Percentiles rank a stretch among this genome's conserved stretches.
Evolutionary conservation across 2,113 vertebrate species (phyloP).

Genomic region (Chamaea fasciata): DNA sequence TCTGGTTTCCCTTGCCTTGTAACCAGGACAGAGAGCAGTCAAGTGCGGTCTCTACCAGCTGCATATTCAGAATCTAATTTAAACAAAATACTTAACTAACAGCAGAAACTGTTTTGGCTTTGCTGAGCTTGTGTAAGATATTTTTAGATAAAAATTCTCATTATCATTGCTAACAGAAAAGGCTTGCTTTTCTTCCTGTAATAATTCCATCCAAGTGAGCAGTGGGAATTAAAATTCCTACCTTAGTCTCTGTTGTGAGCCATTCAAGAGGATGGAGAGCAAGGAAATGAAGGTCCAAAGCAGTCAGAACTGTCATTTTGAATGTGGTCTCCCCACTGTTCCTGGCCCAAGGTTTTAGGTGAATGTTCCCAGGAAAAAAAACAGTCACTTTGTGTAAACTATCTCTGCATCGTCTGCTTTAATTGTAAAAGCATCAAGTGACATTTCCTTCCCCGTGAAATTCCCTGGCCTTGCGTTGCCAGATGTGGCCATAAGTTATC

Average conservation of each 20-base stretch:
- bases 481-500: background rate
- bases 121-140: background rate
- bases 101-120: background rate
- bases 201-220: background rate
- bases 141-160: background rate
- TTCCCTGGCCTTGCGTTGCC: background rate
- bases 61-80: background rate
- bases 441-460: background rate
- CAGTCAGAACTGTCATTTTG: background rate
- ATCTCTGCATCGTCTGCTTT: background rate
- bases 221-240: background rate
- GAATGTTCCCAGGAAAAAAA: background rate
- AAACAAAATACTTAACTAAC: background rate
- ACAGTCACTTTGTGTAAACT: background rate
- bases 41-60: background rate
- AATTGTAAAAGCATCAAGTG: background rate
- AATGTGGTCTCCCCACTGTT: background rate
- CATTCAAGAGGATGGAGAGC: background rate
- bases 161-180: background rate
- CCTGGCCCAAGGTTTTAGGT: background rate
- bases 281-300: background rate
- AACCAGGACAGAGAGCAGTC: background rate
- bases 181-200: background rate
- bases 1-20: background rate
- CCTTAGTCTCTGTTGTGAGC: background rate